Conservation (phyloP, 2,113 vertebrate species). For the Solea senegalensis region DNA sequence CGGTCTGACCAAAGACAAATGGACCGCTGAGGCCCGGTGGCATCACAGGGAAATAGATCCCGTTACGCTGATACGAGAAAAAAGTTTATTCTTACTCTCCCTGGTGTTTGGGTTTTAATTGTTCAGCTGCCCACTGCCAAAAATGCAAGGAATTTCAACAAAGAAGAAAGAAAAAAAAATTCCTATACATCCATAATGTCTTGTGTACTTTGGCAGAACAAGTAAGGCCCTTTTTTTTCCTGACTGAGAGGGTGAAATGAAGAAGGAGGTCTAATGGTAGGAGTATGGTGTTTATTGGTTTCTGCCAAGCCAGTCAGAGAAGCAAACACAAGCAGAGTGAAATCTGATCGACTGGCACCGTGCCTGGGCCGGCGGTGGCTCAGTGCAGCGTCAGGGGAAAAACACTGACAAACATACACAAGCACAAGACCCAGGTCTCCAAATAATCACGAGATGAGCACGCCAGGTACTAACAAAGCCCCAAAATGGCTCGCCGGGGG, state of each 20-base stretch:
- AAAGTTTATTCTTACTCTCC: conserved; percentile 46
- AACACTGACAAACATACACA: conserved; percentile 68
- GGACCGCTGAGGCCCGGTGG: conserved; percentile 49
- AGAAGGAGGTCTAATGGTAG: conserved; percentile 53
- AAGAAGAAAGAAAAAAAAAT: conserved; percentile 22
- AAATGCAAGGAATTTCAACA: conserved; percentile 68
- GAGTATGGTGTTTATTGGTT: conserved; percentile 79
- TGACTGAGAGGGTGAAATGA: conserved; percentile 5
- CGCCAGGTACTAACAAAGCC: conserved; percentile 24
- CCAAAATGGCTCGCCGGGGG: conserved; percentile 16
- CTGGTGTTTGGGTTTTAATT: conserved; percentile 46
- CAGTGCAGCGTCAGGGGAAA: conserved; percentile 48
- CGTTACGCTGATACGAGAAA: conserved; percentile 54
- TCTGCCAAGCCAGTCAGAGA: conserved; percentile 73
- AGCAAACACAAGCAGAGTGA: conserved; percentile 75
- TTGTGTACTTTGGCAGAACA: conserved; percentile 57
- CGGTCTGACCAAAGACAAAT: conserved; percentile 75
- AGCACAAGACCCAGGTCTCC: conserved; percentile 46
- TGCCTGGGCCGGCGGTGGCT: conserved; percentile 50
- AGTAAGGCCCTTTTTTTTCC: conserved; percentile 33
- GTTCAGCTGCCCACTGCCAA: conserved; percentile 41
- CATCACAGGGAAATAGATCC: conserved; percentile 70
- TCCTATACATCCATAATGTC: conserved; percentile 31
- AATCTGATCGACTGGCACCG: conserved; percentile 71
- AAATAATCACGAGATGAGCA: conserved; percentile 65